phyloP scores from a whole-genome alignment of 2,888 invertebrate species.

The Drosophila austrosaltans region DNA sequence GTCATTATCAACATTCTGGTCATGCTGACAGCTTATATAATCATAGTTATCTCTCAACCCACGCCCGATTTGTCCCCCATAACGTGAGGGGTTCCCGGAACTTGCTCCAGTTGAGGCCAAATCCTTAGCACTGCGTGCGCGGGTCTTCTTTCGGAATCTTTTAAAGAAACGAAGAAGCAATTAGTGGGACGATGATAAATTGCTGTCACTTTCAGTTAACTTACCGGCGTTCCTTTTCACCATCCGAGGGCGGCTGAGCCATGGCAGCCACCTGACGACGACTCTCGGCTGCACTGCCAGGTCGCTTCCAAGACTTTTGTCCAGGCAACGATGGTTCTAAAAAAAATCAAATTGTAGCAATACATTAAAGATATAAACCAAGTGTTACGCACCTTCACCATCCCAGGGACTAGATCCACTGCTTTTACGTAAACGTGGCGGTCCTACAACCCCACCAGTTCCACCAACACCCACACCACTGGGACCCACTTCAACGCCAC shows the following conservation, averaged over 20 bases:
- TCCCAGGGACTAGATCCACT: conserved; percentile 86
- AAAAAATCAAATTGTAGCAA: background rate
- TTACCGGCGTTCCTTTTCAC: conserved; percentile 85
- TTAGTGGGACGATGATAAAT: too few species aligned
- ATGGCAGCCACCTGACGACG: conserved; percentile 70
- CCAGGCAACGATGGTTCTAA: conserved; percentile 75
- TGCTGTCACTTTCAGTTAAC: background rate
- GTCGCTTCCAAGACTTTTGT: conserved; percentile 85
- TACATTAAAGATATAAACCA: background rate
- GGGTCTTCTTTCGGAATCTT: conserved; percentile 84
- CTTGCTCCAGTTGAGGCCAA: conserved; percentile 47
- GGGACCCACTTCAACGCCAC: conserved; percentile 53
- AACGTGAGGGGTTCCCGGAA: conserved; percentile 34
- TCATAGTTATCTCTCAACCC: conserved; percentile 80
- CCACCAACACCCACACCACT: conserved; percentile 22
- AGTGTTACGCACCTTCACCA: conserved; percentile 80
- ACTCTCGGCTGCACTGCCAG: conserved; percentile 85
- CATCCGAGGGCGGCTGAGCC: conserved; percentile 84
- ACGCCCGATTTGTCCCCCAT: conserved; percentile 47
- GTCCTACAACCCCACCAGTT: conserved; percentile 30
- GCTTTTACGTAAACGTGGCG: conserved; percentile 81
- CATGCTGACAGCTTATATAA: conserved; percentile 75
- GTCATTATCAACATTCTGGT: conserved; percentile 63
- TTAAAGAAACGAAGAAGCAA: background rate
- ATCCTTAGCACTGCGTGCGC: conserved; percentile 82